A percentile compares a stretch with the other conserved stretches of the same genome.
Evolutionary conservation across 30 jellyfish, hydroid and myxozoan species (phyloP).

Genomic region (Aurelia coerulea): DNA sequence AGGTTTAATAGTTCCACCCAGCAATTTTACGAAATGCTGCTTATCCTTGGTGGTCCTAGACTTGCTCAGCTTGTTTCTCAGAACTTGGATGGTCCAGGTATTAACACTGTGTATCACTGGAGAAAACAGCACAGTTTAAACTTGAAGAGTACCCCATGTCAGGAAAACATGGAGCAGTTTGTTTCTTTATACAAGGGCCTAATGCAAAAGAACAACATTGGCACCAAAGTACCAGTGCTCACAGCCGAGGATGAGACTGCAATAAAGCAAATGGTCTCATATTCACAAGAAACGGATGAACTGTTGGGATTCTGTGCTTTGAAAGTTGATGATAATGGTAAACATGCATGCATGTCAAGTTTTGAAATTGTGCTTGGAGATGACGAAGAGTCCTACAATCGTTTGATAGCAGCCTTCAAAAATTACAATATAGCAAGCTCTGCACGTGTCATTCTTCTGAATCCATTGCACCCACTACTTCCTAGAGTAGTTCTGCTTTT

Average conservation of each 20-base stretch:
- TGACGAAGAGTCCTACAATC: too few species aligned
- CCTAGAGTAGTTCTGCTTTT: too few species aligned
- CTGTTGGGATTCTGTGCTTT: conserved; percentile 25
- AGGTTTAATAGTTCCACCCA: too few species aligned
- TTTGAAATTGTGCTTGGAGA: too few species aligned
- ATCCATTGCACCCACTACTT: too few species aligned
- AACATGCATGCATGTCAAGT: not conserved
- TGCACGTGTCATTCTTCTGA: too few species aligned
- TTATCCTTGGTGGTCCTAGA: too few species aligned
- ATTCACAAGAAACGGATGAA: conserved; percentile 12
- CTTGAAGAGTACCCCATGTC: not conserved
- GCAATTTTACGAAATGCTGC: too few species aligned
- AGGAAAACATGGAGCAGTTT: too few species aligned
- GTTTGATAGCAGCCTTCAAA: too few species aligned
- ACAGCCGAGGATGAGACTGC: conserved; percentile 35
- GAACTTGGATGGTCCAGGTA: conserved; percentile 24
- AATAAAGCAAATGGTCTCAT: not conserved
- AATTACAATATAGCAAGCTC: too few species aligned
- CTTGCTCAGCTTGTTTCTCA: conserved; percentile 13
- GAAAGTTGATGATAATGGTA: not conserved
- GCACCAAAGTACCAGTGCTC: not conserved
- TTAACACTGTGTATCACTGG: conserved; percentile 10
- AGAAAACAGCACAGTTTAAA: conserved; percentile 5
- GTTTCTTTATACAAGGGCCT: not conserved
- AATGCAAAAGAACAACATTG: not conserved